Percentiles rank a stretch among this genome's conserved stretches.
Conservation (phyloP, 2,888 invertebrate species). For the Agrypnus murinus region DNA sequence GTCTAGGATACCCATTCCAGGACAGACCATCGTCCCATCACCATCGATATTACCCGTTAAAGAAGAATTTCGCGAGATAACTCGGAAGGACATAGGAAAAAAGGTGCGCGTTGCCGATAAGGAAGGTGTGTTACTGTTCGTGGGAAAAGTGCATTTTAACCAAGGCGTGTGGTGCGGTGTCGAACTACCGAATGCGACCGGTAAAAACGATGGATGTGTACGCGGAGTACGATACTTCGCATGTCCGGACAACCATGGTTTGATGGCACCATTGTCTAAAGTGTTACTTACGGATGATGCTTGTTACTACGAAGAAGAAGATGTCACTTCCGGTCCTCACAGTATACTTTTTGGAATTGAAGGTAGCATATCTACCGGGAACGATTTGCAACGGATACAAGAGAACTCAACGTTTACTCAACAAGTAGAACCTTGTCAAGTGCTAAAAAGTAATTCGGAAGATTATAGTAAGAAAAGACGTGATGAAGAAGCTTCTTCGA, state of each 20-base stretch:
- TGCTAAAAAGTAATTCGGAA: conserved; percentile 62
- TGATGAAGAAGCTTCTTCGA: background rate
- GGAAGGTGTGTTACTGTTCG: conserved; percentile 74
- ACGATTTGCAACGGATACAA: conserved; percentile 36
- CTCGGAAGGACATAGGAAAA: conserved; percentile 62
- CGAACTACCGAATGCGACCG: conserved; percentile 74
- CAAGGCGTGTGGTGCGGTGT: conserved; percentile 79
- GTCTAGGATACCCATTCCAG: conserved; percentile 63
- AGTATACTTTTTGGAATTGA: conserved; percentile 76
- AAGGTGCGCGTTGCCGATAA: conserved; percentile 65
- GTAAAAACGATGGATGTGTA: conserved; percentile 78
- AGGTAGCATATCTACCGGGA: conserved; percentile 38
- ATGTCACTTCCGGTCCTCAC: conserved; percentile 75
- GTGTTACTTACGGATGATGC: conserved; percentile 68
- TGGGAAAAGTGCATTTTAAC: conserved; percentile 74
- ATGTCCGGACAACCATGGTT: conserved; percentile 75
- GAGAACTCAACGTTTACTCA: conserved; percentile 51
- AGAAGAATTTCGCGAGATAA: conserved; percentile 39
- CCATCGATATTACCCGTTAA: conserved; percentile 33
- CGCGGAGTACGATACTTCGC: conserved; percentile 78
- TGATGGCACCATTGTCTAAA: conserved; percentile 77
- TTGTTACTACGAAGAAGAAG: conserved; percentile 71
- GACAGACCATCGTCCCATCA: conserved; percentile 34
- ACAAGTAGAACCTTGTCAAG: conserved; percentile 69
- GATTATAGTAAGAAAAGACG: background rate